Base-by-base conservation (phyloP, 2,113 vertebrate genomes). In the Phyllopteryx taeniolatus region DNA sequence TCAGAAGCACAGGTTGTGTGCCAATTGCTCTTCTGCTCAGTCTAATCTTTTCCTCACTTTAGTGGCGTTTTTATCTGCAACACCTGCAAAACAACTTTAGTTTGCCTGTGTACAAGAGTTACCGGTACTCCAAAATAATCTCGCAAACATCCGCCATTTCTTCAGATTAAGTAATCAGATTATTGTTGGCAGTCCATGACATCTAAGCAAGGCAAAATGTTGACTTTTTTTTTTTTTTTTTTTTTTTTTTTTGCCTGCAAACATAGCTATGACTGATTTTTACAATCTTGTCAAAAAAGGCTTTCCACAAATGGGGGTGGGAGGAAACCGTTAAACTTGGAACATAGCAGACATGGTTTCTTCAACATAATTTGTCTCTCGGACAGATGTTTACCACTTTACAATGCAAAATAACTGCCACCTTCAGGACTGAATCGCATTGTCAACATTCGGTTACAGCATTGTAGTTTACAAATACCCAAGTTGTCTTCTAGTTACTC, bases 51-150 rank as follows among this genome's bases (percentile, higher is more conserved):
- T 67, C 27, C 3, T 53, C 67, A 39, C 17, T 19, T 11, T 59
- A 12, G 19, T 9, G 15, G 33, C 4, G 1, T 5, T 74, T 31
- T 46, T 70, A 60, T 75, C 68, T 68, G 63, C 63, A 46, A 46
- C 63, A 75, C 67, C 71, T 75, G 69, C 66, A 65, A 46, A 54
- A 27, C 43, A 67, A 17, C 57, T 57, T 13, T 22, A 39, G 42
- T 71, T 54, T 46, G 64, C 64, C 20, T 47, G 63, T 47, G 63
- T 47, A 35, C 60, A 42, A 65, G 5, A 47, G 13, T 39, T 39
- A 39, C 35, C 35, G 6, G 1, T 15, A 44, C 43, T 27, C 42
- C 5, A 17, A 13, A 64, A n/a, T 14, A 44, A 20, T 13, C 11
- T 39, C 4, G 19, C 35, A 10, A 22, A 13, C 42, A 65, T 65